A percentile compares a stretch with the other conserved stretches of the same genome.
phyloP scores from a whole-genome alignment of 2,888 invertebrate genomes.

The Sphaerophoria rueppellii region DNA sequence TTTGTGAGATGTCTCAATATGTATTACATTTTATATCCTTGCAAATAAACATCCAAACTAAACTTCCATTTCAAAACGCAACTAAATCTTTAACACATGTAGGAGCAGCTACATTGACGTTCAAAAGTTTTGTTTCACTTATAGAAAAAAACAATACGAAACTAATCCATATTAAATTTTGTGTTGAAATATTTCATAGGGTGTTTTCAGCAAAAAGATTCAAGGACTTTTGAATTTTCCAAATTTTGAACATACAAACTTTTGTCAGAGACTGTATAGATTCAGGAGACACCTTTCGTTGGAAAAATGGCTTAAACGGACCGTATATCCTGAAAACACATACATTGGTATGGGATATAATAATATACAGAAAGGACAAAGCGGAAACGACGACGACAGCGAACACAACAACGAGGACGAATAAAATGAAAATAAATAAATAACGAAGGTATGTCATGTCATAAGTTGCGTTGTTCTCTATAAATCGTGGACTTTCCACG shows the following conservation, averaged over 20 bases:
- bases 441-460: slow-evolving; percentile 67
- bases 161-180: too few relatives aligned
- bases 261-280: too few relatives aligned
- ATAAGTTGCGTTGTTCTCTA: slow-evolving; percentile 67
- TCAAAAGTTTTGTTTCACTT: neutral
- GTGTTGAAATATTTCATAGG: too few relatives aligned
- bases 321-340: neutral
- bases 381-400: slow-evolving; percentile 28
- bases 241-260: too few relatives aligned
- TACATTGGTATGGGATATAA: neutral
- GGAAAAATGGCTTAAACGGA: slow-evolving; percentile 37
- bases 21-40: slow-evolving; percentile 9
- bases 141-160: too few relatives aligned
- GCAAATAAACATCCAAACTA: neutral
- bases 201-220: too few relatives aligned
- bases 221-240: too few relatives aligned
- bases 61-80: neutral
- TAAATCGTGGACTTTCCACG: slow-evolving; percentile 69
- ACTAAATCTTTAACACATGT: neutral
- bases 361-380: slow-evolving; percentile 33
- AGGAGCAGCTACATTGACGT: neutral
- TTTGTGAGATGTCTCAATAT: slow-evolving; percentile 59
- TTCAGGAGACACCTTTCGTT: too few relatives aligned
- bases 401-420: slow-evolving; percentile 37
- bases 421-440: slow-evolving; percentile 73